Evolutionary conservation across 2,113 vertebrate species (phyloP), one percentile per base, ranked within the genome.

Genomic region (Lophotis ruficrista): DNA sequence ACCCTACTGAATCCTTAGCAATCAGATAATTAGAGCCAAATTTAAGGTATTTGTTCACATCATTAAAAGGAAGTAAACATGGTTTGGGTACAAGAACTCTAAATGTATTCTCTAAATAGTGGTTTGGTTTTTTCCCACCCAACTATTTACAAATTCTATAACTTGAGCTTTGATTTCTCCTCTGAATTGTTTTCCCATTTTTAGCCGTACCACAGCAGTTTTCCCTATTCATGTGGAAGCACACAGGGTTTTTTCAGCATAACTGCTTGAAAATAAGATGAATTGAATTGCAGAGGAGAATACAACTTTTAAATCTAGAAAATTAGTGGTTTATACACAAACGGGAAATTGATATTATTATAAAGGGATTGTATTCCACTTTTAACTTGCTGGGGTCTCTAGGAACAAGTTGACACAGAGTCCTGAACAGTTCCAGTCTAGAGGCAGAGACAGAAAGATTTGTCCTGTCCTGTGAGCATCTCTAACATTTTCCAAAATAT

Each of bases 101-200:
- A 14, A 54, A 31, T 72, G 9, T 66, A 31, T 84, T 90, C 38
- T 47, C 23, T 87, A 89, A 94, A 58, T 89, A 87, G 31, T 70
- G 41, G 14, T 75, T 83, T 78, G 33, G 2, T 33, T 65, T 82
- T 73, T 92, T 35, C 23, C 24, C 64, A 91, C 70, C 21, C 38
- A 76, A 53, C 38, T 68, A 56, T 87, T 93, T 88, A 72, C 60
- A 51, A 85, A 85, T 95, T 92, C 71, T 92, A 17, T 83, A 81
- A 91, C 50, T 88, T 81, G 41, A 85, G 16, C 45, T 93, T 37
- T 92, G 53, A 38, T 96, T 91, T 87, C 54, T 93, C 72, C 37
- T 92, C 56, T 89, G 77, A 82, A 68, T 87, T 93, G 72, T 95
- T 93, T 61, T 23, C 60, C 58, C 47, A 21, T 78, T 92, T 95